These are phyloP conservation scores for Micrasema minimum DNA, from an alignment of 1,140 invertebrate species.

Conservation along the genomic window DNA sequence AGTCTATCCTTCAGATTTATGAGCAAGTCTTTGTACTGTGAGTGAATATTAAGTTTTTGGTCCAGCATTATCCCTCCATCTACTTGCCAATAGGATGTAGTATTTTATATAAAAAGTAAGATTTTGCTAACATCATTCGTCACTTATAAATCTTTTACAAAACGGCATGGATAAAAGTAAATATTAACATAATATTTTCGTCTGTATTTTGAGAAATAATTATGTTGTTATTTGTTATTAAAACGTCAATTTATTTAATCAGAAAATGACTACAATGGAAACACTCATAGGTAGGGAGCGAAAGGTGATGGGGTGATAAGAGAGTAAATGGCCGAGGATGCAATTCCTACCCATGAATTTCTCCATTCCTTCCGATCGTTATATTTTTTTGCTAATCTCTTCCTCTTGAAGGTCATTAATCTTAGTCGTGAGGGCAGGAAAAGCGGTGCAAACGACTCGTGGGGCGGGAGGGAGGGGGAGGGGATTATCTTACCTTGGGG, in stretches of 20 bases:
- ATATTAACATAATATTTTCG: too few species aligned
- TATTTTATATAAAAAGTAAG: too few species aligned
- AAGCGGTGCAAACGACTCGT: conserved; percentile 50
- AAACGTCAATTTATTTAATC: too few species aligned
- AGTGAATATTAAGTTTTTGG: conserved; percentile 26
- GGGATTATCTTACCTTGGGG: conserved; percentile 31
- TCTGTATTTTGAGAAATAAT: too few species aligned
- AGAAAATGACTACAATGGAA: too few species aligned
- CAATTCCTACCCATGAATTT: conserved; percentile 53
- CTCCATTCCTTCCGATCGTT: conserved; percentile 52
- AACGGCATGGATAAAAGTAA: too few species aligned
- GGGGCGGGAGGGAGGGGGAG: neutral
- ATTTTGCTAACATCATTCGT: too few species aligned
- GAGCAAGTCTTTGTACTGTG: conserved; percentile 7
- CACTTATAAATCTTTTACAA: too few species aligned
- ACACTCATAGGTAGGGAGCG: too few species aligned
- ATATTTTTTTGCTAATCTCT: conserved; percentile 54
- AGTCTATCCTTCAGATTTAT: conserved; percentile 29
- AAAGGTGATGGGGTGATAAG: too few species aligned
- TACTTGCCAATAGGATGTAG: too few species aligned
- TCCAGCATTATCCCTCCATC: neutral
- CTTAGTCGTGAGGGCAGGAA: conserved; percentile 49
- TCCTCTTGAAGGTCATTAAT: conserved; percentile 53
- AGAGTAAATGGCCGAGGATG: conserved; percentile 53
- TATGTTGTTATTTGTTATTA: too few species aligned